Percentiles rank a stretch among this genome's conserved stretches.
phyloP scores from a whole-genome alignment of 2,113 vertebrate species.

The Charadrius vociferus region DNA sequence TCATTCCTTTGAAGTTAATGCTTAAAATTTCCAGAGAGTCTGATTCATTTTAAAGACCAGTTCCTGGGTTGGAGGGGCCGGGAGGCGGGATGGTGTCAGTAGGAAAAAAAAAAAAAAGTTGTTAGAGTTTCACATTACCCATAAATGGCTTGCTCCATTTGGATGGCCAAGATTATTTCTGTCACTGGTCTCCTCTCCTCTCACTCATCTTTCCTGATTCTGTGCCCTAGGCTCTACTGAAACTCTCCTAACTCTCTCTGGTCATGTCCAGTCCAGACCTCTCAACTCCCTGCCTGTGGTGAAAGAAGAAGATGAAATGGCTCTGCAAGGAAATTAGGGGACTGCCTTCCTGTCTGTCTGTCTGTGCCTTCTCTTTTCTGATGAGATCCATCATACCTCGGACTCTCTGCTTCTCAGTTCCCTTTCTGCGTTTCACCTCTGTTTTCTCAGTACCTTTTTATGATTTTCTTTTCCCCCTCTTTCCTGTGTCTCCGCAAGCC shows the following conservation, averaged over 20 bases:
- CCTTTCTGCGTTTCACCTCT: background rate
- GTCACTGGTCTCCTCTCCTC: background rate
- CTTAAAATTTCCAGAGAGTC: background rate
- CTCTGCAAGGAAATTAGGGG: slow-evolving; percentile 71
- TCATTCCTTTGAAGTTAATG: background rate
- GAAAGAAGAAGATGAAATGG: slow-evolving; percentile 80
- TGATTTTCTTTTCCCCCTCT: background rate
- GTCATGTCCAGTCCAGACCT: slow-evolving; percentile 76
- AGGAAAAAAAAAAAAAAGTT: too few relatives aligned
- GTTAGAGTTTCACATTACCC: background rate
- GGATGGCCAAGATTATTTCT: background rate
- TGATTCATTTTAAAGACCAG: background rate
- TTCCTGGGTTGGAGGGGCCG: background rate
- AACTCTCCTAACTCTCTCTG: slow-evolving; percentile 80
- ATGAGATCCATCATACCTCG: background rate
- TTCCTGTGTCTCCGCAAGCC: background rate
- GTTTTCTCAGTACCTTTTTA: background rate
- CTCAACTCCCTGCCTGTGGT: slow-evolving; percentile 73
- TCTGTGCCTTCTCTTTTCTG: background rate
- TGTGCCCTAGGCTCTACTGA: slow-evolving; percentile 74
- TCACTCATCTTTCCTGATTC: slow-evolving; percentile 38
- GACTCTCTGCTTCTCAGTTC: background rate
- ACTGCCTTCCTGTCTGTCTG: background rate
- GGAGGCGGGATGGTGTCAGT: background rate
- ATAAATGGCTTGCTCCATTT: background rate